Conservation (phyloP, 2,888 invertebrate species). For the Smittia sp. region DNA sequence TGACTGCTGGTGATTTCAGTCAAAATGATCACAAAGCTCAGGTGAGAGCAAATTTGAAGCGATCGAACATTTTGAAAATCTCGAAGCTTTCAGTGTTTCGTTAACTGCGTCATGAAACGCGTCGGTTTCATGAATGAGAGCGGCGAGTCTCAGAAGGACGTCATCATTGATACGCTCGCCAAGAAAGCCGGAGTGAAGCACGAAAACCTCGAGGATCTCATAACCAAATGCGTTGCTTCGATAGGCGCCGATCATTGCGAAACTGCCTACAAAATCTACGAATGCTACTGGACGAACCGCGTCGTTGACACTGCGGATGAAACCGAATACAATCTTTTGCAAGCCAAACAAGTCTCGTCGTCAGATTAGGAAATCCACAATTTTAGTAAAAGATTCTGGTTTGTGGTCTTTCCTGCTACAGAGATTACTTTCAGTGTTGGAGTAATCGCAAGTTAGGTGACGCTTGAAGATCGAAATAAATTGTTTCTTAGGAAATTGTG, state of each 20-base stretch:
- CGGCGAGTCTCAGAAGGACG: slow-evolving; percentile 46
- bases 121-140: slow-evolving; percentile 45
- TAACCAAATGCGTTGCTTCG: background rate
- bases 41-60: background rate
- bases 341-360: too few relatives aligned
- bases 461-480: too few relatives aligned
- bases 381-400: too few relatives aligned
- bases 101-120: slow-evolving; percentile 49
- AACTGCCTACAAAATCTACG: slow-evolving; percentile 16
- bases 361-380: too few relatives aligned
- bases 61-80: background rate
- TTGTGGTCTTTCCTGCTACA: too few relatives aligned
- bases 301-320: too few relatives aligned
- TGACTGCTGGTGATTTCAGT: background rate
- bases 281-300: slow-evolving; percentile 9
- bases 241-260: slow-evolving; percentile 14
- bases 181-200: background rate
- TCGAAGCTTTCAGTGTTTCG: slow-evolving; percentile 47
- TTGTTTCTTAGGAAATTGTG: too few relatives aligned
- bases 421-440: too few relatives aligned
- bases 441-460: too few relatives aligned
- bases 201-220: background rate
- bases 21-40: background rate
- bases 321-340: too few relatives aligned
- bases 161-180: slow-evolving; percentile 39